Evolutionary conservation across 2,113 vertebrate genomes (phyloP).

Genomic region (Sturnira hondurensis): DNA sequence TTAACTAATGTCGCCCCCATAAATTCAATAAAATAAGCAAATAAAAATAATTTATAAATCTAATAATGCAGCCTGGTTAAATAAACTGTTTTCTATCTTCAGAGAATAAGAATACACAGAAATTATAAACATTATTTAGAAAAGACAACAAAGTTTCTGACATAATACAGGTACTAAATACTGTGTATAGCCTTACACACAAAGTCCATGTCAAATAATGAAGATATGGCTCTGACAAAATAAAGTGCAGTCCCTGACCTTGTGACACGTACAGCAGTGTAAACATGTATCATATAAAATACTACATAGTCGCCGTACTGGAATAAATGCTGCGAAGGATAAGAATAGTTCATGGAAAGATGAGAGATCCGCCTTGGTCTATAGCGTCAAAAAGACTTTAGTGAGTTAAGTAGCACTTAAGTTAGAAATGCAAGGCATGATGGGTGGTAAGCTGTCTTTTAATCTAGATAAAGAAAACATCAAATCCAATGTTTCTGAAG

Average conservation of each 20-base stretch:
- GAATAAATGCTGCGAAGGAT: background rate
- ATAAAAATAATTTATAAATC: background rate
- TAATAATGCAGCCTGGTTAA: background rate
- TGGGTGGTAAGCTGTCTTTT: background rate
- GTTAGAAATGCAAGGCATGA: background rate
- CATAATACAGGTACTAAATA: background rate
- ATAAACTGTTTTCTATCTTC: background rate
- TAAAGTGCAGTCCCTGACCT: background rate
- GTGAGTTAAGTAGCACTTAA: background rate
- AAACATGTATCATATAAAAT: background rate
- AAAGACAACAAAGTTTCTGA: background rate
- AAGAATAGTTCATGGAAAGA: background rate
- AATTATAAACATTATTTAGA: slow-evolving; percentile 21
- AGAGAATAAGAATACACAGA: background rate
- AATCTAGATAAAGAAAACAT: background rate
- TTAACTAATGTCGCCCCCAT: too few species aligned
- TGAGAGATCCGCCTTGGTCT: background rate
- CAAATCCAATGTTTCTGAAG: background rate
- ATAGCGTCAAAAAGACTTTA: background rate
- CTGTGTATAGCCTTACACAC: background rate
- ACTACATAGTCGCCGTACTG: background rate
- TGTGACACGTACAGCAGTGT: background rate
- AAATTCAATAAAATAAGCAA: too few species aligned
- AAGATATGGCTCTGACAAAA: background rate
- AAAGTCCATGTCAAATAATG: background rate